Conservation (phyloP, 2,888 invertebrate genomes). For the Metellina segmentata region DNA sequence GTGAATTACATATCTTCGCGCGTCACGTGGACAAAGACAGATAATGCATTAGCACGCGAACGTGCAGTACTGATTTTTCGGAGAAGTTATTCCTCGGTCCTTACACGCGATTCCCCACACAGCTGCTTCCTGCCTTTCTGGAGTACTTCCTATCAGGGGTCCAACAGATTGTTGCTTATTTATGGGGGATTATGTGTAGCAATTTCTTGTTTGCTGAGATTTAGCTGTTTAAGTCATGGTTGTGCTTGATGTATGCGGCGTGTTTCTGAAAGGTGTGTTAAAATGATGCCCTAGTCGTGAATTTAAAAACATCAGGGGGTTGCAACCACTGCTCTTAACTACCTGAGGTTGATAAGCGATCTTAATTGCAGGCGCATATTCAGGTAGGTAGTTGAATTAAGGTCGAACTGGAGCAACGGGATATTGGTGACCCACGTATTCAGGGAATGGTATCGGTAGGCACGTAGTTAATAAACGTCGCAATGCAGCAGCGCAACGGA, state of each 20-base stretch:
- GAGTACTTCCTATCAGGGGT: background rate
- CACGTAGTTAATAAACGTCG: too few species aligned
- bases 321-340: too few species aligned
- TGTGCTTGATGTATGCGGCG: background rate
- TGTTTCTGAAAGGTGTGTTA: background rate
- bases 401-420: too few species aligned
- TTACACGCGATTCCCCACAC: constrained; percentile 16
- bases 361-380: too few species aligned
- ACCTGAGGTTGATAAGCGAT: too few species aligned
- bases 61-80: background rate
- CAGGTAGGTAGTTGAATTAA: too few species aligned
- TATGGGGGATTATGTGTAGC: background rate
- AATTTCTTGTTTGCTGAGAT: background rate
- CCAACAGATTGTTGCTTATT: background rate
- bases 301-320: background rate
- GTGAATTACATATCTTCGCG: background rate
- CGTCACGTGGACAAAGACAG: constrained; percentile 23
- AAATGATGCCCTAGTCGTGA: background rate
- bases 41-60: constrained; percentile 14
- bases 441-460: too few species aligned
- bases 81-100: constrained; percentile 4
- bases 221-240: background rate
- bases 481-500: too few species aligned
- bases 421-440: too few species aligned
- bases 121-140: constrained; percentile 1